phyloP scores from a whole-genome alignment of 2,888 invertebrate genomes.

The Selenia dentaria region DNA sequence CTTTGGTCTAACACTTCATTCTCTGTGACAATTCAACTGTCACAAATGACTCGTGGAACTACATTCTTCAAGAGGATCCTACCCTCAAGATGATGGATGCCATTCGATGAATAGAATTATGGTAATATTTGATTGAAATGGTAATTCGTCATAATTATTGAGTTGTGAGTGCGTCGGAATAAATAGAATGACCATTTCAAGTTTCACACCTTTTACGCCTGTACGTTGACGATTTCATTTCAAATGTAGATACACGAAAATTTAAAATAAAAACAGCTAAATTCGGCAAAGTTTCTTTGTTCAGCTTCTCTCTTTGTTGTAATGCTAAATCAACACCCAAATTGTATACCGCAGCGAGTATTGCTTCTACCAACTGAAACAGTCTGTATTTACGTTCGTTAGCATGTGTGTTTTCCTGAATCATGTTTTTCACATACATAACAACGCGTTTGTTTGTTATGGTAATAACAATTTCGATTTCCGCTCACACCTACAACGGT shows the following conservation, averaged over 20 bases:
- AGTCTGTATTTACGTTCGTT: not conserved
- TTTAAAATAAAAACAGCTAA: not conserved
- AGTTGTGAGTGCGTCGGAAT: slow-evolving; percentile 42
- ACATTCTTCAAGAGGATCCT: slow-evolving; percentile 60
- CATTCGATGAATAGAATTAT: slow-evolving; percentile 70
- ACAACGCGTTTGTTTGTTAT: slow-evolving; percentile 16
- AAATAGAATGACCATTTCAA: slow-evolving; percentile 48
- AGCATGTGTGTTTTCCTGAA: slow-evolving; percentile 6
- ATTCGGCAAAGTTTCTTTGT: not conserved
- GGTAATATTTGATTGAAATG: slow-evolving; percentile 76
- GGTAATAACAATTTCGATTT: slow-evolving; percentile 19
- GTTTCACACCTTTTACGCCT: slow-evolving; percentile 56
- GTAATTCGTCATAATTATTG: slow-evolving; percentile 66
- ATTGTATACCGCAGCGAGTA: not conserved
- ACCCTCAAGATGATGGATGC: slow-evolving; percentile 67
- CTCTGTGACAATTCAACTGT: slow-evolving; percentile 69
- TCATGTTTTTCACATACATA: slow-evolving; percentile 12
- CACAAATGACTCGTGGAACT: slow-evolving; percentile 68
- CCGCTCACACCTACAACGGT: slow-evolving; percentile 19
- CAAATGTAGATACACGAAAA: slow-evolving; percentile 4
- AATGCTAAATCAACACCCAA: not conserved
- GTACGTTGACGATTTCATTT: slow-evolving; percentile 26
- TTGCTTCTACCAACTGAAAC: not conserved
- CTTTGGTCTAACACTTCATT: slow-evolving; percentile 58
- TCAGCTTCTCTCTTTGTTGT: not conserved